Evolutionary conservation across 2,113 vertebrate species (phyloP), one percentile per base, ranked within the genome.

Genomic region (Paramormyrops kingsleyae): DNA sequence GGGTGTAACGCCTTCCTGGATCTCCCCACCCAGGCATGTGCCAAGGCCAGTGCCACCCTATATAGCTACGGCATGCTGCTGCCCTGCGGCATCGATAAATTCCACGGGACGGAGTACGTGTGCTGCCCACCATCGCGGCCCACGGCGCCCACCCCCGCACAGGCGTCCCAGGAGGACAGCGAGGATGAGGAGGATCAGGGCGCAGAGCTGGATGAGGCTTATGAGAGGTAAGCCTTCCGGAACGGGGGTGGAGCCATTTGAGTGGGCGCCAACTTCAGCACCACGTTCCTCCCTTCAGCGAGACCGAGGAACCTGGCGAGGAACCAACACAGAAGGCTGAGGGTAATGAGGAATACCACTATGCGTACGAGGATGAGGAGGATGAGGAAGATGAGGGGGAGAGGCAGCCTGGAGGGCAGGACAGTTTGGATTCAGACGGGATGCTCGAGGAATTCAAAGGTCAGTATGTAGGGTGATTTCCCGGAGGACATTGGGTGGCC

Each of bases 61-160:
- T 97, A 98, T 93, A 98, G 97, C 93, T 99, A 99, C 0, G 98
- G 98, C 87, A 99, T 99, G 97, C 95, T 99, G 92, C 95, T 99
- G 87, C 98, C 99, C 88, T 99, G 98, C 0, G 98, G 97, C 9
- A 96, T 98, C 0, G 97, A 99, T 94, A 96, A 97, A 95, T 99
- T 99, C 95, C 96, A 96, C 0, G 98, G 99, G 88, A 98, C 97
- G 0, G 98, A 99, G 47, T 99, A 98, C 0, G 98, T 99, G 0
- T 99, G 99, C 94, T 99, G 99, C 92, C 98, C 98, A 24, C 93
- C 96, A 87, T 94, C 96, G 0, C 97, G 95, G 89, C 85, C 93
- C 0, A 94, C 94, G 27, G 96, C 97, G 47, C 50, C 95, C 92
- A 88, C 89, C 3, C 88, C 93, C 5, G 52, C 94, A 62, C 88